These are phyloP conservation scores for Homarus gammarus DNA, from an alignment of 2,888 invertebrate genomes.

Conservation along the genomic window DNA sequence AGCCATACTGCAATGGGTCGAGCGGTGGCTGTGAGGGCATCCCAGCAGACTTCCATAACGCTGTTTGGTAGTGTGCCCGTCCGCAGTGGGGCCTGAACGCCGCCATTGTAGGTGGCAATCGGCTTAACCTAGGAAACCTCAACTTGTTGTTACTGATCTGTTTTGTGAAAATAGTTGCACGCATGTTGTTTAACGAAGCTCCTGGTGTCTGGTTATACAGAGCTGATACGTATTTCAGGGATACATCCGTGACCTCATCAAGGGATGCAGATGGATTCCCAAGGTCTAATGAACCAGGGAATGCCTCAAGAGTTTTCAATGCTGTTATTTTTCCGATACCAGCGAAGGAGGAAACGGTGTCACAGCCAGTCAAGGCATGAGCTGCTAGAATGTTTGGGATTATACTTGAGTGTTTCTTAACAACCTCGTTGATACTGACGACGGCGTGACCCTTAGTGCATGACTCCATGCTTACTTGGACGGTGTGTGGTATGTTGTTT, in stretches of 20 bases:
- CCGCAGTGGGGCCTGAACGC: constrained; percentile 10
- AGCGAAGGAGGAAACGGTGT: constrained; percentile 31
- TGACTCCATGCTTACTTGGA: constrained; percentile 31
- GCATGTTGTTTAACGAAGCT: not conserved
- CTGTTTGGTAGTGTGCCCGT: constrained; percentile 14
- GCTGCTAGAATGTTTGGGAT: constrained; percentile 33
- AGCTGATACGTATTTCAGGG: not conserved
- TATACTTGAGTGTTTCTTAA: not conserved
- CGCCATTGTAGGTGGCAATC: constrained; percentile 26
- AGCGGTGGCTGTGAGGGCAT: not conserved
- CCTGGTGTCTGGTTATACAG: constrained; percentile 2
- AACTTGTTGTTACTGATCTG: constrained; percentile 1
- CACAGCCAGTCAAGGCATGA: constrained; percentile 43
- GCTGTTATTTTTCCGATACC: constrained; percentile 9
- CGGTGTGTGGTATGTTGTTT: not conserved
- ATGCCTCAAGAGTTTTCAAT: constrained; percentile 17
- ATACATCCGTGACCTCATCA: not conserved
- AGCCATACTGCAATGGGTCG: constrained; percentile 2
- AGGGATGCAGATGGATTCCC: constrained; percentile 1
- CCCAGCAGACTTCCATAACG: constrained; percentile 25
- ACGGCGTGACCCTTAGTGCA: constrained; percentile 4
- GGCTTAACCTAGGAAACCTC: constrained; percentile 5
- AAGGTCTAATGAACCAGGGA: constrained; percentile 6
- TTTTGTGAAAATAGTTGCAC: constrained; percentile 18
- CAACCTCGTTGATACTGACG: constrained; percentile 23